phyloP scores from a whole-genome alignment of 2,113 vertebrate genomes.

The Elephas maximus region DNA sequence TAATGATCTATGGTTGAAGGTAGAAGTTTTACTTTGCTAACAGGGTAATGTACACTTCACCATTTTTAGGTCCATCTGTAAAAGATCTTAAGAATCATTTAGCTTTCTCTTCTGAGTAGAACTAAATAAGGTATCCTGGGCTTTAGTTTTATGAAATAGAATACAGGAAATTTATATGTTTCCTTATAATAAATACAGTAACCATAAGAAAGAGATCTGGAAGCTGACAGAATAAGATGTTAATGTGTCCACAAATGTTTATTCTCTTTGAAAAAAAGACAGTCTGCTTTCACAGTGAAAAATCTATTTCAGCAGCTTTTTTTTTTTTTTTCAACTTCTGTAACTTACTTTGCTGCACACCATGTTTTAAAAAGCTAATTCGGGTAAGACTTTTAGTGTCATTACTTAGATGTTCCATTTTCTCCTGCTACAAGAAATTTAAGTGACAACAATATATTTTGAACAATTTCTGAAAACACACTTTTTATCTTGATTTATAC shows the following conservation, averaged over 20 bases:
- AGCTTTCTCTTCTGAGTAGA: constrained; percentile 2
- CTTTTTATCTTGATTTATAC: constrained; percentile 87
- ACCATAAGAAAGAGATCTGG: constrained; percentile 21
- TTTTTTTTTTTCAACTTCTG: background rate
- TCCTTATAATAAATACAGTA: constrained; percentile 72
- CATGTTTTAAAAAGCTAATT: constrained; percentile 51
- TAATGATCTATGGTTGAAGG: constrained; percentile 43
- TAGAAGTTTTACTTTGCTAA: constrained; percentile 4
- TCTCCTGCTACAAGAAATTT: constrained; percentile 74
- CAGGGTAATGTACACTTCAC: background rate
- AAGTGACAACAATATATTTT: constrained; percentile 81
- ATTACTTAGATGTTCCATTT: constrained; percentile 67
- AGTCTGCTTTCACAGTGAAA: constrained; percentile 42
- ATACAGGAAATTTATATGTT: constrained; percentile 55
- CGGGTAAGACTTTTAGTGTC: constrained; percentile 52
- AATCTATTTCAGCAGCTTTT: background rate
- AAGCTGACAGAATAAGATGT: constrained; percentile 61
- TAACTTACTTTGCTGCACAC: constrained; percentile 55
- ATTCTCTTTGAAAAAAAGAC: constrained; percentile 4
- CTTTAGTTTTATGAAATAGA: constrained; percentile 67
- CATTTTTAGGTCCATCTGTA: constrained; percentile 39
- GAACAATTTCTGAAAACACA: constrained; percentile 83
- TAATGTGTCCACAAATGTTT: constrained; percentile 70
- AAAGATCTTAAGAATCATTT: constrained; percentile 64
- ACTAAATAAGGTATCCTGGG: constrained; percentile 45